Percentiles rank a stretch among this genome's conserved stretches.
Conservation (phyloP, 92 coral and sea anemone genomes). For the Scolanthus callimorphus region DNA sequence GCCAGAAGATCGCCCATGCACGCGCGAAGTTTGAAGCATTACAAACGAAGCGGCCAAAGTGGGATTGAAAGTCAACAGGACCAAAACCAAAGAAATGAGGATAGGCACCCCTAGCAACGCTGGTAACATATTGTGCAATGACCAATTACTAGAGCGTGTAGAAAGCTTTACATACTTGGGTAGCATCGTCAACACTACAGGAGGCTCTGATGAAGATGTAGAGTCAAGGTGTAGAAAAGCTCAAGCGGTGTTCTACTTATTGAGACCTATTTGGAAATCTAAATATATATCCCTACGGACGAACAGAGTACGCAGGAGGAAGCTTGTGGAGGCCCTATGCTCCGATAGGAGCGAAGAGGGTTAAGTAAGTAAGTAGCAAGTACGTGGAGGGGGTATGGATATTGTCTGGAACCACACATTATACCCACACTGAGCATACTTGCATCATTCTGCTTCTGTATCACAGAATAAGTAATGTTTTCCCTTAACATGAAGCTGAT, state of each 20-base stretch:
- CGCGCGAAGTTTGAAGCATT: not conserved
- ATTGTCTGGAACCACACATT: too few relatives aligned
- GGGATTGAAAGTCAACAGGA: not conserved
- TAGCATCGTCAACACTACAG: not conserved
- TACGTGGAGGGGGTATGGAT: too few relatives aligned
- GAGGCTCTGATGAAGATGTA: constrained; percentile 3
- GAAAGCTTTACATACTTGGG: not conserved
- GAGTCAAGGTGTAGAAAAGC: constrained; percentile 9
- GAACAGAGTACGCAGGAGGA: too few relatives aligned
- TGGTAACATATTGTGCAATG: not conserved
- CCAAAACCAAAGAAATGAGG: constrained; percentile 8
- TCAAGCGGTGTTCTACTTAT: constrained; percentile 1
- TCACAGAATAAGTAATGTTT: too few relatives aligned
- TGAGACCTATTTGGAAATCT: constrained; percentile 7
- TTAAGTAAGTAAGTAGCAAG: too few relatives aligned
- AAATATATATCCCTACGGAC: constrained; percentile 8
- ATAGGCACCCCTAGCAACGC: not conserved
- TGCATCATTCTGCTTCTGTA: too few relatives aligned
- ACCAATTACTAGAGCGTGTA: not conserved
- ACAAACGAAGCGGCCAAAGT: not conserved
- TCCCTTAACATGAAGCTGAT: too few relatives aligned
- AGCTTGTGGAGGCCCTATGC: too few relatives aligned
- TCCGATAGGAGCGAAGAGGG: too few relatives aligned
- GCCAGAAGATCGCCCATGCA: constrained; percentile 1
- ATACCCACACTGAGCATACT: too few relatives aligned